Conservation (phyloP, 2,113 vertebrate genomes). For the Amblyornis subalaris region DNA sequence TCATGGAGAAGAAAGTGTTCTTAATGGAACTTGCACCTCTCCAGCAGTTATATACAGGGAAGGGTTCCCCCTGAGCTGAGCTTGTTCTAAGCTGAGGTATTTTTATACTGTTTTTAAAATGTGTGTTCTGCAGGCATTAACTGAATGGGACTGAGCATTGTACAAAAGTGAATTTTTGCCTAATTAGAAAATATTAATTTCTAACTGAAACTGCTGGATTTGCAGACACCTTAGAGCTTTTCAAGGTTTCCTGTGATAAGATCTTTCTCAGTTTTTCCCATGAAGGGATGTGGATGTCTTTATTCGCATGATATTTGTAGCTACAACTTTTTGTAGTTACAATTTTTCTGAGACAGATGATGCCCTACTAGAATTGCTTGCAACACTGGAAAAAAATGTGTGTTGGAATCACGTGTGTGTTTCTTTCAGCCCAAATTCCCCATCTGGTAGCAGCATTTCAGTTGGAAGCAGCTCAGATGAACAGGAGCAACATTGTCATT, state of each 20-base stretch:
- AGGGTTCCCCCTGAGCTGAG: too few species aligned
- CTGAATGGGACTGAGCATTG: neutral
- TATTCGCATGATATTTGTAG: neutral
- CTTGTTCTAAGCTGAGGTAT: neutral
- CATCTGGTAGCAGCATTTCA: slow-evolving; percentile 9
- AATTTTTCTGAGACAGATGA: neutral
- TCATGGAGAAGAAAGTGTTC: neutral
- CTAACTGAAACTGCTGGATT: neutral
- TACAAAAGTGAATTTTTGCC: neutral
- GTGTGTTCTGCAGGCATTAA: neutral
- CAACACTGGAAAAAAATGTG: neutral
- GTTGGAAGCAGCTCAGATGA: slow-evolving; percentile 8
- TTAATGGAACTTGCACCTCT: neutral
- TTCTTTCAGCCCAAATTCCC: neutral
- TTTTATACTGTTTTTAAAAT: neutral
- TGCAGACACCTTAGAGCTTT: neutral
- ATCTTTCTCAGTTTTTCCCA: neutral
- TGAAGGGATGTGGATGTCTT: neutral
- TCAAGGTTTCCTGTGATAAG: neutral
- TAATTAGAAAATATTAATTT: neutral
- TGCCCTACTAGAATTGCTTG: neutral
- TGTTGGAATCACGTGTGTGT: neutral
- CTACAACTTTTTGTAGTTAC: neutral
- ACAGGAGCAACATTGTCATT: neutral
- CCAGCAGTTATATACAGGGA: neutral